Evolutionary conservation across 2,113 vertebrate species (phyloP).

Genomic region (Psettodes erumei): DNA sequence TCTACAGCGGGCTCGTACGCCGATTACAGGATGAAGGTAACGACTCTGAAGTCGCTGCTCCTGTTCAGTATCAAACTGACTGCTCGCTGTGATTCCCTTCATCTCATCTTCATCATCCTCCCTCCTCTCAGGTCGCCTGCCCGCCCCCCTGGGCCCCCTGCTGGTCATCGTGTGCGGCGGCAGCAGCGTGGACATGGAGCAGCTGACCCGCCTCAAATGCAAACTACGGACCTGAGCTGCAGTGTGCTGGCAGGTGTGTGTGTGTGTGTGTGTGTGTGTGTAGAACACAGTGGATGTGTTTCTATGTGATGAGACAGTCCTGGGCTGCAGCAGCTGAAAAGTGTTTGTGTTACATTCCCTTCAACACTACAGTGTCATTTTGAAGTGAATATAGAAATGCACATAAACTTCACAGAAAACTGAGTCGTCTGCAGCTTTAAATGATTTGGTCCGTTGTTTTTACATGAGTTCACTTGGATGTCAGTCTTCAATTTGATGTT

Average conservation of each 20-base stretch:
- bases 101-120: not conserved
- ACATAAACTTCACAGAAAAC: not conserved
- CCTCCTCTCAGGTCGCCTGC: conserved; percentile 66
- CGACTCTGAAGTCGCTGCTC: not conserved
- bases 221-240: conserved; percentile 55
- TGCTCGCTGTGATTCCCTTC: no score
- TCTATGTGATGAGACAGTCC: not conserved
- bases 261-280: not conserved
- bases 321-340: not conserved
- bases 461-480: not conserved
- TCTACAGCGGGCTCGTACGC: conserved; percentile 79
- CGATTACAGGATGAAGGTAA: conserved; percentile 79
- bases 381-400: not conserved
- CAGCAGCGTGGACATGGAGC: conserved; percentile 78
- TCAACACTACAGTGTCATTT: not conserved
- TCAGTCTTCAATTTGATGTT: not conserved
- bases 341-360: not conserved
- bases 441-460: not conserved
- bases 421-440: not conserved
- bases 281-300: not conserved
- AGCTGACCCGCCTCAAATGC: conserved; percentile 71
- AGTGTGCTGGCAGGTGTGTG: not conserved
- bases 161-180: conserved; percentile 85
- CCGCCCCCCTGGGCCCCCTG: conserved; percentile 69
- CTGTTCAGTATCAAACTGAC: not conserved